A percentile compares a stretch with the other conserved stretches of the same genome.
These are phyloP conservation scores for Agrotis segetum DNA, from an alignment of 2,888 invertebrate genomes.

Conservation along the genomic window DNA sequence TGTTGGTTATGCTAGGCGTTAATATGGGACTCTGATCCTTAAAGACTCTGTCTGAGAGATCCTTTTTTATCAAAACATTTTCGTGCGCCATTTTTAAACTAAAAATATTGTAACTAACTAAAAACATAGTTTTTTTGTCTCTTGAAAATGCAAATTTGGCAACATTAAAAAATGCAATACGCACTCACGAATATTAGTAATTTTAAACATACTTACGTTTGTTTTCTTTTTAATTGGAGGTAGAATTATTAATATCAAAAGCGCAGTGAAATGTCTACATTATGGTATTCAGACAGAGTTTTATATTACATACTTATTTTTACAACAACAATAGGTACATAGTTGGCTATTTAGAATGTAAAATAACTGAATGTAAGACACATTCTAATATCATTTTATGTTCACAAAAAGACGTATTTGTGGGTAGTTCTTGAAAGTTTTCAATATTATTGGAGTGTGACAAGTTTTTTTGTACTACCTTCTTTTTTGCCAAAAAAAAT, in stretches of 20 bases:
- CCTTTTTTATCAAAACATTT: conserved; percentile 13
- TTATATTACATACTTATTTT: conserved; percentile 75
- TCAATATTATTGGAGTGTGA: not conserved
- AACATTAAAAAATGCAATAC: conserved; percentile 39
- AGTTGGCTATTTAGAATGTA: conserved; percentile 75
- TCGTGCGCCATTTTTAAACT: not conserved
- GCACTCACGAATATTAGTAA: not conserved
- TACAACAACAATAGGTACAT: conserved; percentile 76
- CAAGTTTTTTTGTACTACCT: not conserved
- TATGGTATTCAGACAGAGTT: conserved; percentile 24
- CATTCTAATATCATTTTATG: conserved; percentile 61
- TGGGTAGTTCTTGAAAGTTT: conserved; percentile 41
- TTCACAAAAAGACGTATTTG: conserved; percentile 72
- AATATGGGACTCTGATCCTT: conserved; percentile 35
- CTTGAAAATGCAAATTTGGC: conserved; percentile 24
- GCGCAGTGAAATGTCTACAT: conserved; percentile 16
- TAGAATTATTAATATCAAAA: not conserved
- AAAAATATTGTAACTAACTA: conserved; percentile 3
- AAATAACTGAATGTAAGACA: conserved; percentile 70
- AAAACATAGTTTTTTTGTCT: not conserved
- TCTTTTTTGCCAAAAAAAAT: too few relatives aligned
- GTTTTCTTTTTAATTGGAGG: not conserved
- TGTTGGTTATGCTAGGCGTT: conserved; percentile 3
- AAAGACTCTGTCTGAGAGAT: conserved; percentile 39
- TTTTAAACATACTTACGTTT: conserved; percentile 4